A percentile compares a stretch with the other conserved stretches of the same genome.
Evolutionary conservation across 2,888 invertebrate species (phyloP).

Genomic region (Encarsia formosa): DNA sequence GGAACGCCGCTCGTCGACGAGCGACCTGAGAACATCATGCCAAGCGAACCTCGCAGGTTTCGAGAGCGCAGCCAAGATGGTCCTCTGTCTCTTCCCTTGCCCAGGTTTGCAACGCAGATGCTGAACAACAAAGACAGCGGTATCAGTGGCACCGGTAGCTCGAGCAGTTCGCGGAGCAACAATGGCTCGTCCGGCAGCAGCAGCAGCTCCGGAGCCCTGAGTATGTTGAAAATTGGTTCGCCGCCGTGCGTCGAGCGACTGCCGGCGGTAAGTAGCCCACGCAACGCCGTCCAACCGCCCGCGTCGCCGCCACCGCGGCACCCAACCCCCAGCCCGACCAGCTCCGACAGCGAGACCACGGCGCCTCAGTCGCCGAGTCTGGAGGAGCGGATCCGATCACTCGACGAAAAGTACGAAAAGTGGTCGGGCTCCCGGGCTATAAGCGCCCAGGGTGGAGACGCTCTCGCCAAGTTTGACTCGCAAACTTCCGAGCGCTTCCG

Average conservation of each 20-base stretch:
- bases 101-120: conserved; percentile 79
- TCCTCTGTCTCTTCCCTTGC: conserved; percentile 80
- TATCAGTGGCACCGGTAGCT: conserved; percentile 35
- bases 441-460: conserved; percentile 57
- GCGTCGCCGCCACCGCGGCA: conserved; percentile 54
- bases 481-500: conserved; percentile 55
- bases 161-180: conserved; percentile 22
- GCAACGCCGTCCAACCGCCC: conserved; percentile 54
- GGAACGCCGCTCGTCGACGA: conserved; percentile 84
- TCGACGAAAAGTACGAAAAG: conserved; percentile 90
- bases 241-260: conserved; percentile 37
- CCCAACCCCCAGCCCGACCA: conserved; percentile 70
- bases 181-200: conserved; percentile 28
- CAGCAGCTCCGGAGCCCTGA: conserved; percentile 16
- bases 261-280: conserved; percentile 52
- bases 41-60: conserved; percentile 71
- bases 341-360: conserved; percentile 65
- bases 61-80: conserved; percentile 61
- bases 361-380: conserved; percentile 66
- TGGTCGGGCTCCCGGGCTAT: conserved; percentile 72
- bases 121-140: conserved; percentile 46
- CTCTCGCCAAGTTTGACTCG: conserved; percentile 52
- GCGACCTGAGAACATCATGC: conserved; percentile 67
- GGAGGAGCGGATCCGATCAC: conserved; percentile 85
- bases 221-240: conserved; percentile 46